These are phyloP conservation scores for Rhipidura dahli DNA, from an alignment of 2,113 vertebrate genomes.

Conservation along the genomic window DNA sequence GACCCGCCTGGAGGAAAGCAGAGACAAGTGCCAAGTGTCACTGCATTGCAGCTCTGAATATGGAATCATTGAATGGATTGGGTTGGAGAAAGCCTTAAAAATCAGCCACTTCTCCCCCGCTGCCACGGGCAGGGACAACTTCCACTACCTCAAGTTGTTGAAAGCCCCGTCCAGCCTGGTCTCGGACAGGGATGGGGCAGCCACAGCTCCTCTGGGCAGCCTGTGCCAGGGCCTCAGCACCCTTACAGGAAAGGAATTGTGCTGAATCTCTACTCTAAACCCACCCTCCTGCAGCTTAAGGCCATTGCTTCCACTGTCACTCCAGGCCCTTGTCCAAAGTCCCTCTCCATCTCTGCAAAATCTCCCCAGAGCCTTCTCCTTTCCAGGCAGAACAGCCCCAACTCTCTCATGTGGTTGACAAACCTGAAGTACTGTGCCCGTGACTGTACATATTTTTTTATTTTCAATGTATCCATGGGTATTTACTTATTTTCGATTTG, in stretches of 20 bases:
- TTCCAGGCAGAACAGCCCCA: not conserved
- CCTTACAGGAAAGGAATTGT: fast-evolving
- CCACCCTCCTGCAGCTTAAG: not conserved
- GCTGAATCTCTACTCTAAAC: fast-evolving
- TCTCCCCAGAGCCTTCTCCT: not conserved
- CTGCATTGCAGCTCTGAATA: not conserved
- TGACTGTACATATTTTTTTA: fast-evolving
- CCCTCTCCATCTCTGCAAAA: not conserved
- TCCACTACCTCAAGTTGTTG: fast-evolving
- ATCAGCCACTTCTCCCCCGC: not conserved
- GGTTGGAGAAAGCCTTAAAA: not conserved
- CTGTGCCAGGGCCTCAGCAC: not conserved
- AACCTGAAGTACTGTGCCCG: not conserved
- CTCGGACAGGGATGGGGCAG: not conserved
- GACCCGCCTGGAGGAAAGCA: not conserved
- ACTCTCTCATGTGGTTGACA: not conserved
- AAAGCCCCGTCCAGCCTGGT: fast-evolving
- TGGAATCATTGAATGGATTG: fast-evolving
- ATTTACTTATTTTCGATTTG: not conserved
- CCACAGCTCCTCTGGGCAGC: not conserved
- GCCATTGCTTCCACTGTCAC: fast-evolving
- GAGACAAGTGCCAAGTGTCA: not conserved
- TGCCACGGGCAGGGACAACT: not conserved
- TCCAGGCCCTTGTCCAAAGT: fast-evolving
- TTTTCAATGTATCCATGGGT: fast-evolving